phyloP scores from a whole-genome alignment of 2,888 invertebrate species.

The Conops quadrifasciatus region DNA sequence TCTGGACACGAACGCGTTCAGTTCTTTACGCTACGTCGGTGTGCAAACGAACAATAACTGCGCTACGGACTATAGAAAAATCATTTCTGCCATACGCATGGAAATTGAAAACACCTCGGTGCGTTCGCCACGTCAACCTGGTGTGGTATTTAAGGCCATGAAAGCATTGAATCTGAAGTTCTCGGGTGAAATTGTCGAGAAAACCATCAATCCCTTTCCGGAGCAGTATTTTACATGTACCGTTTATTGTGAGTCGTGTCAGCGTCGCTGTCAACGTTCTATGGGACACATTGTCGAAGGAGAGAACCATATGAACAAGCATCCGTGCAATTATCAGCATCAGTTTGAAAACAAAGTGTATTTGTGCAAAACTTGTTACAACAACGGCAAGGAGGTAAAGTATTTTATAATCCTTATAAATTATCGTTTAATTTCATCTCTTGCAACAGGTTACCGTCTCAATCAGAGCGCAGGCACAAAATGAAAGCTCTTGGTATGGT shows the following conservation, averaged over 20 bases:
- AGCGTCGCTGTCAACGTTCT: conserved; percentile 70
- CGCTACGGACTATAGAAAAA: conserved; percentile 71
- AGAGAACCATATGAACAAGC: conserved; percentile 68
- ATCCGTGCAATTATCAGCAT: conserved; percentile 71
- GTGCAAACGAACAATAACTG: conserved; percentile 67
- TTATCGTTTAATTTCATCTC: neutral
- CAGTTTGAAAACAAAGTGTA: conserved; percentile 77
- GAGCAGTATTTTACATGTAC: conserved; percentile 83
- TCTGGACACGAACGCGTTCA: conserved; percentile 75
- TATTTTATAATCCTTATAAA: neutral
- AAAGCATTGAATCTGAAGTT: conserved; percentile 81
- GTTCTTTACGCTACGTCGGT: conserved; percentile 76
- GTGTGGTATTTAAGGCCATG: conserved; percentile 74
- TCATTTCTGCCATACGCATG: conserved; percentile 69
- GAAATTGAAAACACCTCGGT: conserved; percentile 77
- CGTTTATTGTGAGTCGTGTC: conserved; percentile 76
- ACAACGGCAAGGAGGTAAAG: conserved; percentile 68
- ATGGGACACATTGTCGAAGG: conserved; percentile 75
- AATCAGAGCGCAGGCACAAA: conserved; percentile 54
- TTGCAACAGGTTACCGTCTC: conserved; percentile 52
- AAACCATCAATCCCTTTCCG: conserved; percentile 74
- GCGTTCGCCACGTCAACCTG: conserved; percentile 73
- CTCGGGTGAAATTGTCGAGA: conserved; percentile 72
- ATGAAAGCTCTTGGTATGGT: conserved; percentile 71
- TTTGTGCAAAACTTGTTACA: conserved; percentile 72